Evolutionary conservation across 2,797 vertebrate species (phyloP).

Genomic region (Sebastes trivittatus): DNA sequence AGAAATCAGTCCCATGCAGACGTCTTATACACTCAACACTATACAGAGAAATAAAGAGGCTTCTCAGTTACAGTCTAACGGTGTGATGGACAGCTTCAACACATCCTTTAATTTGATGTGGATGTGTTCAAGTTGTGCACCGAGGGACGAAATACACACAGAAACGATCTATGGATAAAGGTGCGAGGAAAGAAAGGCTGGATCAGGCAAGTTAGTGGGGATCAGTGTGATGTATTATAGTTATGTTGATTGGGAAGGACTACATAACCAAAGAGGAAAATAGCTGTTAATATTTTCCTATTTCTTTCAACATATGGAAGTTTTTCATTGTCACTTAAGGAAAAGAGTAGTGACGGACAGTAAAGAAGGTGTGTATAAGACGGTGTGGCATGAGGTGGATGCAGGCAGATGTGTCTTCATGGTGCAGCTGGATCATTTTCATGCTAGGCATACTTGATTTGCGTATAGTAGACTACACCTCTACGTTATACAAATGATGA

Average conservation of each 20-base stretch:
- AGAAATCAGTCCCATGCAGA: slow-evolving; percentile 2
- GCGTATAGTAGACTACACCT: background rate
- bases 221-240: background rate
- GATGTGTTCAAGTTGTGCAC: slow-evolving; percentile 12
- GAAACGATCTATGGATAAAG: slow-evolving; percentile 8
- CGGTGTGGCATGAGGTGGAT: background rate
- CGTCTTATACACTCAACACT: background rate
- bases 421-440: slow-evolving; percentile 1
- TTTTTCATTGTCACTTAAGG: background rate
- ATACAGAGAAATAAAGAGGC: background rate
- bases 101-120: background rate
- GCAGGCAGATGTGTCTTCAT: background rate
- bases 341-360: background rate
- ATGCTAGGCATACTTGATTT: background rate
- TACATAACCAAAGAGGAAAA: background rate
- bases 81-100: background rate
- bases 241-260: background rate
- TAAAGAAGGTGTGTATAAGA: background rate
- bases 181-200: slow-evolving; percentile 36
- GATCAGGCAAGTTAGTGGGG: slow-evolving; percentile 16
- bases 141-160: background rate
- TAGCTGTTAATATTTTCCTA: background rate
- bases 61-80: background rate
- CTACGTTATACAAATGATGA: background rate
- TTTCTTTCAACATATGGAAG: background rate